Evolutionary conservation across 2,888 invertebrate genomes (phyloP).

Genomic region (Lochmaea capreae): DNA sequence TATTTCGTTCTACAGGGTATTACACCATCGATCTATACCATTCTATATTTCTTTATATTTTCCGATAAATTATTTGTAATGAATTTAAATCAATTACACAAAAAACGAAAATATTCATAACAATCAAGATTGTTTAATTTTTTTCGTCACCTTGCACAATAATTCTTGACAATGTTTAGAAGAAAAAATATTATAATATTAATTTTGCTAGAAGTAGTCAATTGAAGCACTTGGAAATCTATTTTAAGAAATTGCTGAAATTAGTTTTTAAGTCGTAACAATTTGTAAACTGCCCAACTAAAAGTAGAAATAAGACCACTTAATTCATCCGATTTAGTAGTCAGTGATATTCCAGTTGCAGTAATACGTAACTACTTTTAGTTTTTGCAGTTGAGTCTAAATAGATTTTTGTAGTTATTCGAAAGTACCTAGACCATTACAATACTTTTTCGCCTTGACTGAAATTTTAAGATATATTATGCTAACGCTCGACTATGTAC

Average conservation of each 20-base stretch:
- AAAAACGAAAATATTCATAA: background rate
- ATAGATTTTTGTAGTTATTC: slow-evolving; percentile 13
- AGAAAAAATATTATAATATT: slow-evolving; percentile 58
- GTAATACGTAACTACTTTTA: slow-evolving; percentile 7
- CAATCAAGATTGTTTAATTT: slow-evolving; percentile 40
- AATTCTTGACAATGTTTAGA: slow-evolving; percentile 66
- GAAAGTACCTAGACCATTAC: slow-evolving; percentile 27
- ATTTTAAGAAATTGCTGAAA: slow-evolving; percentile 38
- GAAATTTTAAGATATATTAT: slow-evolving; percentile 14
- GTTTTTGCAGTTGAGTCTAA: background rate
- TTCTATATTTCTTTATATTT: no score
- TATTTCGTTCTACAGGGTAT: no score
- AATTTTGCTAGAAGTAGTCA: slow-evolving; percentile 62
- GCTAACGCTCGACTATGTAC: slow-evolving; percentile 16
- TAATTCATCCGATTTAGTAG: background rate
- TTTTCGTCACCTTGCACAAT: slow-evolving; percentile 64
- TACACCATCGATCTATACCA: no score
- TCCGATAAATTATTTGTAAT: no score
- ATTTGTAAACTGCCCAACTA: slow-evolving; percentile 26
- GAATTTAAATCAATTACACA: no score
- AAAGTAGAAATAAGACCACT: slow-evolving; percentile 18
- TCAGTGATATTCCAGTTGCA: background rate
- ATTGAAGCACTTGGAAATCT: slow-evolving; percentile 60
- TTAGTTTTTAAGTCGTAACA: slow-evolving; percentile 28
- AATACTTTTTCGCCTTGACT: slow-evolving; percentile 30